These are phyloP conservation scores for Heteropelma amictum DNA, from an alignment of 2,888 invertebrate genomes.

Conservation along the genomic window DNA sequence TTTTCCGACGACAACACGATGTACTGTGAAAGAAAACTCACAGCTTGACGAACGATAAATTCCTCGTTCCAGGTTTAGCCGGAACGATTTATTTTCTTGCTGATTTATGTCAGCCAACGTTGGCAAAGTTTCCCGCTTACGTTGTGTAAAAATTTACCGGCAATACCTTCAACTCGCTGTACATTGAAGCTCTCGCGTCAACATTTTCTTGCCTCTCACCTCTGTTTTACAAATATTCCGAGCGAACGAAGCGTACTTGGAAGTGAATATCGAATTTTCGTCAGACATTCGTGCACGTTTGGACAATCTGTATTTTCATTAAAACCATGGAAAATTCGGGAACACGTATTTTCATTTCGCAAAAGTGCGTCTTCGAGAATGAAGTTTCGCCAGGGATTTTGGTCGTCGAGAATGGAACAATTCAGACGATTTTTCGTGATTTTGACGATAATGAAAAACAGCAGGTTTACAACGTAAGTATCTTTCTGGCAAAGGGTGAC, in stretches of 20 bases:
- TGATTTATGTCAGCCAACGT: constrained; percentile 83
- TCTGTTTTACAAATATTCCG: no score
- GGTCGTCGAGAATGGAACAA: constrained; percentile 81
- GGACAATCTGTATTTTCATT: not conserved
- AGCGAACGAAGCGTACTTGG: no score
- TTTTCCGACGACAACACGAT: constrained; percentile 19
- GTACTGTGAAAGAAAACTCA: constrained; percentile 7
- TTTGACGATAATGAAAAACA: constrained; percentile 66
- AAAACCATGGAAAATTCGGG: constrained; percentile 15
- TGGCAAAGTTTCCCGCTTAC: constrained; percentile 89
- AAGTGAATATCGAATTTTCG: not conserved
- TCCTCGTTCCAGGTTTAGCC: constrained; percentile 80
- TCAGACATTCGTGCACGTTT: not conserved
- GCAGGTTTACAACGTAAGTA: constrained; percentile 54
- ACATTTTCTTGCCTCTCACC: no score
- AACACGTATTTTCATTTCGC: constrained; percentile 54
- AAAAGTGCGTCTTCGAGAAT: constrained; percentile 62
- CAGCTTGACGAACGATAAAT: constrained; percentile 48
- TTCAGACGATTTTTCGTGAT: constrained; percentile 79
- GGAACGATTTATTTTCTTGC: constrained; percentile 88
- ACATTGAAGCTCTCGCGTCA: no score
- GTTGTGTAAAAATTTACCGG: constrained; percentile 74
- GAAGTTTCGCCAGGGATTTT: constrained; percentile 76
- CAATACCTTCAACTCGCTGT: not conserved
- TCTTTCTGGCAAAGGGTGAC: not conserved